Evolutionary conservation across 2,113 vertebrate genomes (phyloP).

Genomic region (Eleginops maclovinus): DNA sequence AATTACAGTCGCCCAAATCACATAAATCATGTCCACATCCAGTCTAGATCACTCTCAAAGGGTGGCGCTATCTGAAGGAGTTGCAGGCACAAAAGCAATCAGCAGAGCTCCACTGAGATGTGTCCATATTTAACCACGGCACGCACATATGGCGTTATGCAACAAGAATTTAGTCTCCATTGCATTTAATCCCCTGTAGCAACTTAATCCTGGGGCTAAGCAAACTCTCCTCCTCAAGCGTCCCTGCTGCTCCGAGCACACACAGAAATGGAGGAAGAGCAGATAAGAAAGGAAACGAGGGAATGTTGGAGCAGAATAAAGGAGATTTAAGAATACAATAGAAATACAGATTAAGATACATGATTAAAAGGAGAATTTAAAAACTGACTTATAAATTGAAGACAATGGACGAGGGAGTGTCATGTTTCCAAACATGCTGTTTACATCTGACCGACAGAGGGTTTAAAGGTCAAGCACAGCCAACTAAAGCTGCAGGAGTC

Average conservation of each 20-base stretch:
- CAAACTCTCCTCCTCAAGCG: slow-evolving; percentile 71
- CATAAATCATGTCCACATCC: slow-evolving; percentile 66
- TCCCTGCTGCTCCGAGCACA: slow-evolving; percentile 55
- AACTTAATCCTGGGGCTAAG: slow-evolving; percentile 75
- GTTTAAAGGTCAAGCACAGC: slow-evolving; percentile 25
- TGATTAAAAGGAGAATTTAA: background rate
- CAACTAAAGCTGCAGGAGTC: slow-evolving; percentile 11
- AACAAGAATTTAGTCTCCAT: slow-evolving; percentile 79
- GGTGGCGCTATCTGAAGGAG: slow-evolving; percentile 59
- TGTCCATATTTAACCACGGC: slow-evolving; percentile 73
- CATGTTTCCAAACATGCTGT: background rate
- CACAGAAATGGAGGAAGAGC: slow-evolving; percentile 31
- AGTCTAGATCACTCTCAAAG: slow-evolving; percentile 55
- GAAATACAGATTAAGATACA: background rate
- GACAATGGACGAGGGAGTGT: background rate
- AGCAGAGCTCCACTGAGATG: slow-evolving; percentile 61
- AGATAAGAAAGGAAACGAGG: slow-evolving; percentile 35
- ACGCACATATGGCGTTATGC: slow-evolving; percentile 54
- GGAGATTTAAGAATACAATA: slow-evolving; percentile 15
- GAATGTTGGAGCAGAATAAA: slow-evolving; percentile 31
- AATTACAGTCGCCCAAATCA: slow-evolving; percentile 63
- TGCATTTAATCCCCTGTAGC: slow-evolving; percentile 81
- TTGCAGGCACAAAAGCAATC: slow-evolving; percentile 72
- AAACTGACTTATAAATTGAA: background rate
- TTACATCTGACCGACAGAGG: background rate